Base-by-base conservation (phyloP, 2,797 vertebrate genomes). In the Protonibea diacanthus region DNA sequence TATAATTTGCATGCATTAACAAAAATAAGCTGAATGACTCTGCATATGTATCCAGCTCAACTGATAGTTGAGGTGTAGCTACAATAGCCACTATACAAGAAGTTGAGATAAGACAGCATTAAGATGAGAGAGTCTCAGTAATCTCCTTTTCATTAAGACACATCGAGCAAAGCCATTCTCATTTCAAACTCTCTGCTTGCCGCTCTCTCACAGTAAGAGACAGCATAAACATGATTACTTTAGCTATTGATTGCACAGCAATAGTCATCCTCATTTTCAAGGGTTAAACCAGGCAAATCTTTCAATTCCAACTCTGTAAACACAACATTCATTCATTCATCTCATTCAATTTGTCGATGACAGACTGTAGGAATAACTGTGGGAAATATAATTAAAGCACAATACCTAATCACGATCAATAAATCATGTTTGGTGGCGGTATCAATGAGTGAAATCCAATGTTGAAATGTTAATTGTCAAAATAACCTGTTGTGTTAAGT, bases 181-280 rank as follows among this genome's bases (percentile, higher is more conserved):
- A 23, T 65, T 21, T 42, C 13, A 62, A 75, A 79, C 25, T 14
- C 33, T 33, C 49, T 57, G 38, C 56, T 66, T 1, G 4, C 33
- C 2, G 4, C 62, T 83, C 49, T 62, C 49, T 55, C 48, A 38
- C 47, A 44, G 20, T 44, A 33, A 71, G 29, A 38, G 27, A 58
- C n/a, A 21, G 60, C 45, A 70, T 58, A 11, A 76, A 62, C 60
- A 51, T 45, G 51, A 76, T 73, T 69, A 64, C 47, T 49, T 64
- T 5, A 4, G 40, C 29, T 69, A 64, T 25, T 73, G 58, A 77
- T 67, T 53, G 33, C 60, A 67, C 5, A 1, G 29, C 29, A 12
- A 12, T 18, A 45, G 40, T 61, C 33, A 2, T 38, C 33, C 55
- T 61, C 2, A 20, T 57, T 72, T 76, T 60, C 62, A 56, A 12